Percentiles rank a stretch among this genome's conserved stretches.
Conservation (phyloP, 2,888 invertebrate genomes). For the Alviniconcha strummeri region DNA sequence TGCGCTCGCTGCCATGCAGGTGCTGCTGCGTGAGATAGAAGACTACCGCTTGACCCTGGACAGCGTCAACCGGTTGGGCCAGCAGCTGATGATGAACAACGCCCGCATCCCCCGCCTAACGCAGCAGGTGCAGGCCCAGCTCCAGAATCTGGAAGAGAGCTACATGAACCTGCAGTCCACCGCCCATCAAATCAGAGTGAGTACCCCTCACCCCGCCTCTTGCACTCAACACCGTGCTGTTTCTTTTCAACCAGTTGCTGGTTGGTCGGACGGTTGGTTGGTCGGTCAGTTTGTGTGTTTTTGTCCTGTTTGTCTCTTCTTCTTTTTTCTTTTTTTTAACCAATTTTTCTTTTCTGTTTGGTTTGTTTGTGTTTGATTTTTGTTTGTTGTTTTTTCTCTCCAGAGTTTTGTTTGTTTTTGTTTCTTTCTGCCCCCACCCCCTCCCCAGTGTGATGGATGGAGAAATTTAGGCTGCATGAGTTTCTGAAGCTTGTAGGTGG, state of each 20-base stretch:
- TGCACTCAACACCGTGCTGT: no score
- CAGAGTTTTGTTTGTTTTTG: neutral
- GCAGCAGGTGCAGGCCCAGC: slow-evolving; percentile 87
- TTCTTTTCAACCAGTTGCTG: neutral
- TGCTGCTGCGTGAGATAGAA: slow-evolving; percentile 79
- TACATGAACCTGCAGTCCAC: slow-evolving; percentile 92
- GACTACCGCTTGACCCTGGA: slow-evolving; percentile 88
- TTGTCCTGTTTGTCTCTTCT: slow-evolving; percentile 4
- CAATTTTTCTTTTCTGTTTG: neutral
- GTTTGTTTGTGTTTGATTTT: slow-evolving; percentile 16
- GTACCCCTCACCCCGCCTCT: slow-evolving; percentile 29
- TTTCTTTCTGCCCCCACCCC: neutral
- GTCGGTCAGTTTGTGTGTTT: neutral
- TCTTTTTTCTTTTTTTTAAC: neutral
- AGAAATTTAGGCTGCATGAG: neutral
- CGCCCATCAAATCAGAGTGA: slow-evolving; percentile 88
- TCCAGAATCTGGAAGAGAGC: slow-evolving; percentile 93
- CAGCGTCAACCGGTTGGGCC: slow-evolving; percentile 88
- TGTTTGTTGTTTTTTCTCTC: slow-evolving; percentile 9
- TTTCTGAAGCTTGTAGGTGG: no score
- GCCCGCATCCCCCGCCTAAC: slow-evolving; percentile 79
- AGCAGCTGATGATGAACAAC: slow-evolving; percentile 88
- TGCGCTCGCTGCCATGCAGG: slow-evolving; percentile 49
- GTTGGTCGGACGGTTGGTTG: neutral
- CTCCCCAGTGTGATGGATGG: slow-evolving; percentile 12